Base-by-base conservation (phyloP, 2,888 invertebrate genomes). In the Euzetes globulus region DNA sequence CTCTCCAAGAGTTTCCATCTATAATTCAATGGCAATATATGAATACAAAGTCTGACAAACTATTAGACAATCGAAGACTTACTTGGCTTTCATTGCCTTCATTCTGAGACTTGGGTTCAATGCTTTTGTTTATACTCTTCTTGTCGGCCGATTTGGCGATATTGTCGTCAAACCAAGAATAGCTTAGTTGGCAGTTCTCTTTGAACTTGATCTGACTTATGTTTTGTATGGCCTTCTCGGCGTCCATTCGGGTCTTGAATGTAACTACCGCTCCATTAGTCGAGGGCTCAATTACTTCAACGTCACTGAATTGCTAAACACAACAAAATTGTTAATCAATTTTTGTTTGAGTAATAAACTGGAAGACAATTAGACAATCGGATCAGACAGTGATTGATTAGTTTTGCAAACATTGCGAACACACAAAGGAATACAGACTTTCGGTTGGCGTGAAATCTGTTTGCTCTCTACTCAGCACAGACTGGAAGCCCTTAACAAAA, bases 301-400 rank as follows among this genome's bases (percentile, higher is more conserved):
- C 89, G 81, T 91, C 91, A 72, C 94, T 94, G 83, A 88, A 93
- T 88, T 90, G 88, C 92, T 93, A 55, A 41, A 41, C 1, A 37
- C 15, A 52, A 29, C 79, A 78, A 52, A 76, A 70, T 73, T 68
- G 58, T 22, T 58, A 58, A 33, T 63, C n/a, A 17, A 1, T 41
- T 68, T 41, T 41, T 7, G 7, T 9, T 41, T 41, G 9, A 19
- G n/a, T 22, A 52, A 52, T 52, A 19, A 52, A 52, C n/a, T 52
- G n/a, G 52, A 19, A 22, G 5, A n/a, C 4, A n/a, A 52, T 52
- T 52, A 9, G 6, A 52, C 52, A 52, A 41, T 41, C 1, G 13
- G 11, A 41, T 7, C 33, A 41, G 13, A 41, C 5, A 41, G 7
- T 13, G 41, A 22, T 60, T 60, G 9, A 60, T 33, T 60, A 33